Evolutionary conservation across 2,113 vertebrate species (phyloP), one percentile per base, ranked within the genome.

Genomic region (Amazona guildingii): DNA sequence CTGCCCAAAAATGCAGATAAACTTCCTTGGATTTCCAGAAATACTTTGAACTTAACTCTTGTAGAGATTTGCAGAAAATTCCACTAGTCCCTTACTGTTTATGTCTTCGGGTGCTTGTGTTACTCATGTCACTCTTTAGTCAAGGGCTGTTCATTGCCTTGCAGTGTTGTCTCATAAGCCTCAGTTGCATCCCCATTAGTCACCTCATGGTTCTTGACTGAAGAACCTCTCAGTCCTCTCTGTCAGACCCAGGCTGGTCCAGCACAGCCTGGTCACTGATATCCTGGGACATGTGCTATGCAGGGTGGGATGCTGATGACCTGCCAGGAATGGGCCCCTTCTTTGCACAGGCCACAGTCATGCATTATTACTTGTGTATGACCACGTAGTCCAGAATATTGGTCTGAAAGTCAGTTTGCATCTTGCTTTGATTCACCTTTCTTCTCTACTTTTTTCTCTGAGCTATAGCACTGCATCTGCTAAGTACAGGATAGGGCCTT

Each of bases 361-460:
- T 79, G 41, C 19, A 5, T 33, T 28, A 18, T 64, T 33, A 4
- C 10, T 37, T 57, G 20, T 33, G 2, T 51, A 18, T 29, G 64
- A 57, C 54, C 35, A 17, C 59, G 16, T 2, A 68, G 28, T 43
- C 35, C 28, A 59, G n/a, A 80, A 63, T 3, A 18, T 35, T 43
- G 69, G 37, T 18, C 55, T 81, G 83, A 72, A 51, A 81, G 64
- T 68, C 41, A 67, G 2, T 67, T 80, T 84, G 41, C 81, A 6
- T 88, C 55, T 86, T 67, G 23, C 35, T 92, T 86, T 84, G 64
- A 59, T 80, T 85, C 75, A 62, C n/a, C 25, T 59, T 79, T 81
- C 31, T 68, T 21, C 19, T 21, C 18, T 59, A 57, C 78, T 88
- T 25, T 81, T 33, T 72, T 25, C 33, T 82, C 52, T 70, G 59